These are phyloP conservation scores for Myrmecophaga tridactyla DNA, from an alignment of 2,113 vertebrate genomes.

Conservation along the genomic window DNA sequence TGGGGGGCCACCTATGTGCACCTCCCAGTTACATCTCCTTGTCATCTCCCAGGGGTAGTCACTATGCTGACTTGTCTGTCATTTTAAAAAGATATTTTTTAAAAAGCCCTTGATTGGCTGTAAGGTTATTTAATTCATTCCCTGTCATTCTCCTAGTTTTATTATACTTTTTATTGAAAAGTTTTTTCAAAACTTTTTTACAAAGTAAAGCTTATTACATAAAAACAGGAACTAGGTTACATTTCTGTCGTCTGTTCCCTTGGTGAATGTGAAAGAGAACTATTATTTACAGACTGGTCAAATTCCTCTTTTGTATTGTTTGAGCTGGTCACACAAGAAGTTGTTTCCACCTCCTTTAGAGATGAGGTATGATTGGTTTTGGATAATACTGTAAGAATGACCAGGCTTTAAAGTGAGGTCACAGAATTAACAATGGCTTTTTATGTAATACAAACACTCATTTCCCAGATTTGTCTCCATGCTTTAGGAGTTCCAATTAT, in stretches of 20 bases:
- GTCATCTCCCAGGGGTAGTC: neutral
- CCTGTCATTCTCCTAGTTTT: neutral
- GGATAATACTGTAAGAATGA: neutral
- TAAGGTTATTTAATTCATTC: neutral
- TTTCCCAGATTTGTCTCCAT: neutral
- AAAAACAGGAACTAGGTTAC: slow-evolving; percentile 1
- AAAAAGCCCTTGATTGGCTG: neutral
- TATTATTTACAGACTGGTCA: neutral
- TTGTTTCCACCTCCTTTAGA: slow-evolving; percentile 2
- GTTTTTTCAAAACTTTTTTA: too few species aligned
- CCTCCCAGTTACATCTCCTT: neutral
- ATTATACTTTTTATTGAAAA: neutral
- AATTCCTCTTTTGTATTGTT: neutral
- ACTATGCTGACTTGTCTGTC: neutral
- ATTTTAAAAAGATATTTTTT: neutral
- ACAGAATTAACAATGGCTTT: neutral
- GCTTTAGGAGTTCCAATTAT: neutral
- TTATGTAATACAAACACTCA: neutral
- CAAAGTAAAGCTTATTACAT: too few species aligned
- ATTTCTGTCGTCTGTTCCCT: neutral
- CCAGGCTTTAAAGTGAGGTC: neutral
- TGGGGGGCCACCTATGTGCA: neutral
- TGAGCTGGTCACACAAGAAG: neutral
- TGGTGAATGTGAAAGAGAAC: neutral
- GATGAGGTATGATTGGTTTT: neutral